Percentiles rank a stretch among this genome's conserved stretches.
Evolutionary conservation across 1,140 invertebrate genomes (phyloP).

Genomic region (Chionoecetes opilio): DNA sequence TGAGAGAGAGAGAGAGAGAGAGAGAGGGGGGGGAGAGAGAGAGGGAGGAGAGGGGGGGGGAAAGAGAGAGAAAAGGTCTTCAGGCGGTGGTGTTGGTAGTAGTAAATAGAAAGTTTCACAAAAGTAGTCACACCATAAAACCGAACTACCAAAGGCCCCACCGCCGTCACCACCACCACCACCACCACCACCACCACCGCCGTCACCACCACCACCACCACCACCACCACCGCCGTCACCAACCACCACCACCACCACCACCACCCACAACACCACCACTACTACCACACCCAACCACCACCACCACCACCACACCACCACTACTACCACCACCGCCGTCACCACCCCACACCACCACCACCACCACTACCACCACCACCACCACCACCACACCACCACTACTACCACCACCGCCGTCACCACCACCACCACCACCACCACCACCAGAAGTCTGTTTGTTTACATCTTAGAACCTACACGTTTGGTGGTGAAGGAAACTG

Average conservation of each 20-base stretch:
- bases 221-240: not conserved
- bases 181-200: slow-evolving; percentile 4
- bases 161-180: not conserved
- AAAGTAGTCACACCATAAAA: not conserved
- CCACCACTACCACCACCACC: slow-evolving; percentile 1
- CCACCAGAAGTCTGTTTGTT: not conserved
- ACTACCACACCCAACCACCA: not conserved
- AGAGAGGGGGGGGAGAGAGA: not conserved
- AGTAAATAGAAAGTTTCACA: slow-evolving; percentile 30
- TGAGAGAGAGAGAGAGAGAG: not conserved
- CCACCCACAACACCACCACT: not conserved
- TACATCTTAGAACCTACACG: not conserved
- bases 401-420: not conserved
- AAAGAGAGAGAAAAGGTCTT: not conserved
- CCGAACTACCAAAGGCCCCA: not conserved
- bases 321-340: not conserved
- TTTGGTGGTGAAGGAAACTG: not conserved
- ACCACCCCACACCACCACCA: not conserved
- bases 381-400: not conserved
- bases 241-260: not conserved
- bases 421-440: not conserved
- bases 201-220: not conserved
- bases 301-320: not conserved
- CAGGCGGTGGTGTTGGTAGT: not conserved
- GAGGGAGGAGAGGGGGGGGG: not conserved